phyloP scores from a whole-genome alignment of 2,113 vertebrate species.

The Cyprinus carpio region DNA sequence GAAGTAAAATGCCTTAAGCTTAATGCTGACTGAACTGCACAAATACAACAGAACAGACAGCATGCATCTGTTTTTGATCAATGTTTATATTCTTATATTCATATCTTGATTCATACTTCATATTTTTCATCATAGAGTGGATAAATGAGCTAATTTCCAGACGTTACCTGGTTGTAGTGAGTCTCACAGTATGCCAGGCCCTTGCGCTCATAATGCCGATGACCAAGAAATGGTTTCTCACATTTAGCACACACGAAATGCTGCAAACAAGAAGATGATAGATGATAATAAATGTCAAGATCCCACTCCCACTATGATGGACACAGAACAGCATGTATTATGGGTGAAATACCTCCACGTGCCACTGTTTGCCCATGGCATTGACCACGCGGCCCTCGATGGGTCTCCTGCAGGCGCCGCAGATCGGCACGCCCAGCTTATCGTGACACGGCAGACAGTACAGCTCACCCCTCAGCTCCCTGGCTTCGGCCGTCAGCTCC shows the following conservation, averaged over 20 bases:
- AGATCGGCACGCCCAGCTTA: slow-evolving; percentile 98
- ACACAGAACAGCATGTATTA: background rate
- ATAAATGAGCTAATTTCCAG: background rate
- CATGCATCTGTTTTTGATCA: background rate
- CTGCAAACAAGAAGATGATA: slow-evolving; percentile 73
- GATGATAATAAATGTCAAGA: background rate
- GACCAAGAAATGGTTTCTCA: slow-evolving; percentile 99
- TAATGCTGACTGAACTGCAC: background rate
- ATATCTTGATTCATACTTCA: background rate
- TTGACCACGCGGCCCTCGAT: slow-evolving; percentile 97
- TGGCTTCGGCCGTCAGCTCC: slow-evolving; percentile 93
- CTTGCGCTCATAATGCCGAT: slow-evolving; percentile 96
- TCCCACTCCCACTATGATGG: background rate
- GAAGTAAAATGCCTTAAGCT: background rate
- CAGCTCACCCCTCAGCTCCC: slow-evolving; percentile 95
- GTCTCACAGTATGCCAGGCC: slow-evolving; percentile 97
- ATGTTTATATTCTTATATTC: background rate
- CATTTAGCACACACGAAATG: slow-evolving; percentile 99
- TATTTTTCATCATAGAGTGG: background rate
- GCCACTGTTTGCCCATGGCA: slow-evolving; percentile 99
- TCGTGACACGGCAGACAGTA: slow-evolving; percentile 98
- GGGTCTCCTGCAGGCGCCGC: slow-evolving; percentile 92
- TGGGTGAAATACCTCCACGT: slow-evolving; percentile 85
- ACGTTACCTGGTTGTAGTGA: slow-evolving; percentile 96
- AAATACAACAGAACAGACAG: background rate